Evolutionary conservation across 2,797 vertebrate genomes (phyloP).

Genomic region (Pterois miles): DNA sequence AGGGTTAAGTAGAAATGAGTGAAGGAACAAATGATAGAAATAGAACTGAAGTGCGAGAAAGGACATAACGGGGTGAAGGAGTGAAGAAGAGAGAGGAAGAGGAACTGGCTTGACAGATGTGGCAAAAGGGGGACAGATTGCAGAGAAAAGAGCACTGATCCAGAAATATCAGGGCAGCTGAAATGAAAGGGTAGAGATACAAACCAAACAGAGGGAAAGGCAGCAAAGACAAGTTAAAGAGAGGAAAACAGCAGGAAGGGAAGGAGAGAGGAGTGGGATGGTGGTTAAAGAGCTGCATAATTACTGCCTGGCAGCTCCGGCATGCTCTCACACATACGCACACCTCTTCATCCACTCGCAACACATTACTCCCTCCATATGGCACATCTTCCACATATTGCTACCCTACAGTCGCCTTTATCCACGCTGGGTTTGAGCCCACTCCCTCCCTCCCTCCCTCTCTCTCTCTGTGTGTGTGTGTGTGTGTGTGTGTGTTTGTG

Average conservation of each 20-base stretch:
- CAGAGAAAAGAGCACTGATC: conserved; percentile 51
- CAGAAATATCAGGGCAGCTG: conserved; percentile 52
- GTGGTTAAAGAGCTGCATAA: conserved; percentile 74
- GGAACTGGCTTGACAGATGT: conserved; percentile 35
- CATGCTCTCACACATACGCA: conserved; percentile 17
- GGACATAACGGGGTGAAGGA: conserved; percentile 7
- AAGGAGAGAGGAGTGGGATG: conserved; percentile 50
- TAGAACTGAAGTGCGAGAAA: neutral
- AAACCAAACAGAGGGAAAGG: conserved; percentile 40
- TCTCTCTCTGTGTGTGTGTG: neutral
- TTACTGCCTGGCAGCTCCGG: conserved; percentile 65
- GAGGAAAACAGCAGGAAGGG: conserved; percentile 54
- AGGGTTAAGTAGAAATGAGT: neutral
- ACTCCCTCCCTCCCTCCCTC: conserved; percentile 6
- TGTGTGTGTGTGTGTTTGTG: conserved; percentile 3
- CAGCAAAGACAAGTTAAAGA: conserved; percentile 63
- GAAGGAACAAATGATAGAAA: neutral
- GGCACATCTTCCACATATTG: conserved; percentile 31
- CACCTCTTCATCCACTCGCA: conserved; percentile 27
- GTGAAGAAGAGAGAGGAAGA: conserved; percentile 9
- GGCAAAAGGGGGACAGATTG: conserved; percentile 40
- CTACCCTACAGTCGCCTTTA: conserved; percentile 35
- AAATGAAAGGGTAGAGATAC: conserved; percentile 53
- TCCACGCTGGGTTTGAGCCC: conserved; percentile 40
- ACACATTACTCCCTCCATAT: conserved; percentile 59